phyloP scores from a whole-genome alignment of 2,888 invertebrate genomes.

The Phytoseiulus persimilis region DNA sequence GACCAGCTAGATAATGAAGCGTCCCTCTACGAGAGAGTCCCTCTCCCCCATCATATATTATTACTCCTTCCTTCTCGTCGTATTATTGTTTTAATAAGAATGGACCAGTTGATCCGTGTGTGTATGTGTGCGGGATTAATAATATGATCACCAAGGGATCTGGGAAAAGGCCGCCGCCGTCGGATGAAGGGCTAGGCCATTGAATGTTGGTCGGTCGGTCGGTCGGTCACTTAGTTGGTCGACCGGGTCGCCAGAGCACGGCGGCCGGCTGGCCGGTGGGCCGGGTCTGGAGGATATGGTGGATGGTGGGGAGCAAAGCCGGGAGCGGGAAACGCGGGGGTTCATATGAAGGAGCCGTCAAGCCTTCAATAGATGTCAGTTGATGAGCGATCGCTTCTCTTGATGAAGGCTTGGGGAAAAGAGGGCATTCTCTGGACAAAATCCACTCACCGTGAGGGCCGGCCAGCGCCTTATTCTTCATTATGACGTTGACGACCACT shows the following conservation, averaged over 20 bases:
- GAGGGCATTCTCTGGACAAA: conserved; percentile 5
- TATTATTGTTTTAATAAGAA: conserved; percentile 39
- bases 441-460: not conserved
- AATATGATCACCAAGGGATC: conserved; percentile 5
- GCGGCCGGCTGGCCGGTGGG: not conserved
- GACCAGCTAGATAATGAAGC: conserved; percentile 5
- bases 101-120: conserved; percentile 38
- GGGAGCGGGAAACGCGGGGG: not conserved
- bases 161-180: not conserved
- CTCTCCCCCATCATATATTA: not conserved
- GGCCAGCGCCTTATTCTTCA: not conserved
- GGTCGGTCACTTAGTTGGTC: not conserved
- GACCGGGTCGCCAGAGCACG: not conserved
- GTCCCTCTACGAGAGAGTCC: not conserved
- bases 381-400: not conserved
- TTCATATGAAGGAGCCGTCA: not conserved
- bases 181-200: not conserved
- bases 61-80: conserved; percentile 27
- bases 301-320: not conserved
- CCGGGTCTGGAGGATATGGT: not conserved
- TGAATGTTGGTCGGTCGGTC: not conserved
- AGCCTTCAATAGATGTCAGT: not conserved
- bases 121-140: not conserved
- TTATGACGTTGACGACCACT: not conserved
- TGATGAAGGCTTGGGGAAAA: not conserved